Percentiles rank a stretch among this genome's conserved stretches.
phyloP scores from a whole-genome alignment of 30 jellyfish, hydroid and myxozoan genomes.

The Turritopsis rubra region DNA sequence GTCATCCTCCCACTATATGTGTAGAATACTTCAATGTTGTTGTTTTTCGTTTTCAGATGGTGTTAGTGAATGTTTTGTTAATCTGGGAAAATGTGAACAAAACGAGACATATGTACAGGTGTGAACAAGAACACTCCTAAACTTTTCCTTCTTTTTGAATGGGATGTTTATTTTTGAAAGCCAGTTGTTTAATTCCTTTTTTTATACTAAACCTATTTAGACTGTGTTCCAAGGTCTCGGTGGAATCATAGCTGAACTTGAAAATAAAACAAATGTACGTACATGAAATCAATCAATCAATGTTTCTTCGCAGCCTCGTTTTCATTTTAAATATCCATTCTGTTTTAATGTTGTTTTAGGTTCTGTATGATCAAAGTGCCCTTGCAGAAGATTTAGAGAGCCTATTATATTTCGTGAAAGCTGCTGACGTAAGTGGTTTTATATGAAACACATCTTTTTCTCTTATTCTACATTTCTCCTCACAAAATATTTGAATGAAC shows the following conservation, averaged over 20 bases:
- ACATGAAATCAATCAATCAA: not conserved
- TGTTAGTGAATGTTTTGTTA: constrained; percentile 44
- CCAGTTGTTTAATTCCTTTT: no score
- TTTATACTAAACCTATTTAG: no score
- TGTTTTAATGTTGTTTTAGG: constrained; percentile 30
- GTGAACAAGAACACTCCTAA: not conserved
- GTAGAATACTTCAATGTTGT: not conserved
- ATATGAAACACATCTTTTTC: no score
- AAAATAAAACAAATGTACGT: constrained; percentile 28
- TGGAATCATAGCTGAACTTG: constrained; percentile 25
- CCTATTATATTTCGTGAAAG: constrained; percentile 34
- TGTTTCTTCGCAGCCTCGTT: constrained; percentile 6
- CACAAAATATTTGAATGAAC: no score
- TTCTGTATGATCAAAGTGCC: constrained; percentile 55
- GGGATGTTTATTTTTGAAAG: not conserved
- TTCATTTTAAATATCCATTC: not conserved
- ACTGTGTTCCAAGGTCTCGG: constrained; percentile 19
- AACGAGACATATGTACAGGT: constrained; percentile 82
- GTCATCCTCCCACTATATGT: no score
- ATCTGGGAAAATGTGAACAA: constrained; percentile 56
- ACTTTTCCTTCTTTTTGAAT: not conserved
- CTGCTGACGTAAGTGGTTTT: constrained; percentile 63
- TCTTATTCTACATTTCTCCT: no score
- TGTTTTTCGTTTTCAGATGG: constrained; percentile 29
- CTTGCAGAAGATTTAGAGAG: constrained; percentile 74